These are phyloP conservation scores for Tetrao urogallus DNA, from an alignment of 2,113 vertebrate species.

Conservation along the genomic window DNA sequence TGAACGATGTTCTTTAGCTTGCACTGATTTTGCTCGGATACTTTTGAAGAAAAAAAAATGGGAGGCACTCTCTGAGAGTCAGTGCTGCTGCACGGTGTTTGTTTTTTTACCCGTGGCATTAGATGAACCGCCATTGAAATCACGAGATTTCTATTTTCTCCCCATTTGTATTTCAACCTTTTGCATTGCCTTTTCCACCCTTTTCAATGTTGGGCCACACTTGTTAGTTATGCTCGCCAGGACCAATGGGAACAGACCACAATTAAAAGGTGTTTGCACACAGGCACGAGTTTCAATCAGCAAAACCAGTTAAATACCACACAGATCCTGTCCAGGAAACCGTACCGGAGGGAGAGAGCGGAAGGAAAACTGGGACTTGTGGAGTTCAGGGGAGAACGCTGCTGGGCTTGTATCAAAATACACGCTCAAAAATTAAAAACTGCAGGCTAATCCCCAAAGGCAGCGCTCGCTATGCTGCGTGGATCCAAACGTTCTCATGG, in stretches of 20 bases:
- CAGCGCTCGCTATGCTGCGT: neutral
- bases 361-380: conserved; percentile 50
- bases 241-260: conserved; percentile 54
- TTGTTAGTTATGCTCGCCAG: neutral
- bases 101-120: neutral
- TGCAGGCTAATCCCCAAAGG: conserved; percentile 58
- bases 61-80: neutral
- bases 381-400: conserved; percentile 34
- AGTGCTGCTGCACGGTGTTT: neutral
- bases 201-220: neutral
- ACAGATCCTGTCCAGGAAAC: conserved; percentile 42
- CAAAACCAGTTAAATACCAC: conserved; percentile 66
- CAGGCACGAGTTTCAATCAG: conserved; percentile 64
- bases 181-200: neutral
- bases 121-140: neutral
- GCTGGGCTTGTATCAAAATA: conserved; percentile 39
- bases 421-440: conserved; percentile 63
- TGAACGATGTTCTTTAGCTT: conserved; percentile 39
- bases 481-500: conserved; percentile 39
- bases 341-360: conserved; percentile 27
- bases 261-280: conserved; percentile 68
- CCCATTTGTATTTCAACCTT: neutral
- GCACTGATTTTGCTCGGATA: neutral
- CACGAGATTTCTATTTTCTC: neutral
- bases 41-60: neutral